Evolutionary conservation across 2,113 vertebrate genomes (phyloP).

Genomic region (Apodemus speciosus): DNA sequence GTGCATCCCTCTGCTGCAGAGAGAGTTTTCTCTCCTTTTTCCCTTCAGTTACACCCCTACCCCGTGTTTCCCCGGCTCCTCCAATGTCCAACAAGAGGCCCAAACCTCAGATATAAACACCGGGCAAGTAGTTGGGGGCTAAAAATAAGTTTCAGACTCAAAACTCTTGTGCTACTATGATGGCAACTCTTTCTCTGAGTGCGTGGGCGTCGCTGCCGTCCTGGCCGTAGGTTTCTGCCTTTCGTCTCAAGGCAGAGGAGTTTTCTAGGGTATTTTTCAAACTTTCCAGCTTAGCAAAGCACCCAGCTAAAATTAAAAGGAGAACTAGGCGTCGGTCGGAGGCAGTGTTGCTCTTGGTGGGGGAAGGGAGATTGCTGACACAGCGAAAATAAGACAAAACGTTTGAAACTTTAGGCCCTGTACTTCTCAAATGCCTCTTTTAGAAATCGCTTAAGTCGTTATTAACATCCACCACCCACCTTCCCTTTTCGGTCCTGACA

Average conservation of each 20-base stretch:
- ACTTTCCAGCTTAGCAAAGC: constrained; percentile 88
- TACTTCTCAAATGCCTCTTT: constrained; percentile 91
- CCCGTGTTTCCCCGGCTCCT: background rate
- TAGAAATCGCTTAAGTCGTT: constrained; percentile 91
- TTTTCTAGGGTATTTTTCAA: constrained; percentile 89
- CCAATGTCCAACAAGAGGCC: constrained; percentile 74
- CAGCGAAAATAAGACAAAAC: constrained; percentile 91
- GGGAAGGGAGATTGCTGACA: constrained; percentile 89
- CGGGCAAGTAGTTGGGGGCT: constrained; percentile 76
- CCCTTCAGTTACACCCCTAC: background rate
- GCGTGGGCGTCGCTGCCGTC: constrained; percentile 81
- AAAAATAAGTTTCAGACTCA: constrained; percentile 73
- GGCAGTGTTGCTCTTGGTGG: constrained; percentile 84
- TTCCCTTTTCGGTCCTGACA: constrained; percentile 92
- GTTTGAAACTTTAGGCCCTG: constrained; percentile 90
- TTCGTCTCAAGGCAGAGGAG: constrained; percentile 86
- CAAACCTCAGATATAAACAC: constrained; percentile 71
- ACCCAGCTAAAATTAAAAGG: constrained; percentile 89
- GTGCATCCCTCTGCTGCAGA: background rate
- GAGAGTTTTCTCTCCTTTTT: background rate
- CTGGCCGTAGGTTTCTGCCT: constrained; percentile 84
- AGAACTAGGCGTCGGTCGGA: constrained; percentile 89
- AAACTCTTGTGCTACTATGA: constrained; percentile 74
- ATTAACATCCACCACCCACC: constrained; percentile 92
- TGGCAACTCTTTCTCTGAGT: constrained; percentile 76